A percentile compares a stretch with the other conserved stretches of the same genome.
phyloP scores from a whole-genome alignment of 2,888 invertebrate species.

The Melieria omissa region DNA sequence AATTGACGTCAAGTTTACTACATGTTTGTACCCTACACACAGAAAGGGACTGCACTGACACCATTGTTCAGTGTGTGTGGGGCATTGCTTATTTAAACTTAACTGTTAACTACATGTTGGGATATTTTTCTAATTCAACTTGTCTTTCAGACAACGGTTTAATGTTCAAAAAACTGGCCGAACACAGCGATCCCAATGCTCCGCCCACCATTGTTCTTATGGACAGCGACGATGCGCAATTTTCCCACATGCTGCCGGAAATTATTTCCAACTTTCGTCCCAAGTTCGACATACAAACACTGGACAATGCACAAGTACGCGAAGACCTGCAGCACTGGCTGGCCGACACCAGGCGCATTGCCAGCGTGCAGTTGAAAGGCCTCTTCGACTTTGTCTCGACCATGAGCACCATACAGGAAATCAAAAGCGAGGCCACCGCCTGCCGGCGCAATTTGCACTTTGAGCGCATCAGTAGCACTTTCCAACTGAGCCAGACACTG shows the following conservation, averaged over 20 bases:
- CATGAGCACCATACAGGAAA: conserved; percentile 77
- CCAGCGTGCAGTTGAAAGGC: conserved; percentile 71
- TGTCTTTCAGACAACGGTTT: conserved; percentile 66
- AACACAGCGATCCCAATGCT: conserved; percentile 61
- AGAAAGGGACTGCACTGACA: no score
- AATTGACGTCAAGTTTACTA: no score
- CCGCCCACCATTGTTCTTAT: conserved; percentile 71
- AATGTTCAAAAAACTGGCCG: conserved; percentile 68
- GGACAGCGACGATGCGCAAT: conserved; percentile 70
- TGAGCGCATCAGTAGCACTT: conserved; percentile 72
- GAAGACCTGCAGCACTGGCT: conserved; percentile 74
- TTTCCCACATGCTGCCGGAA: conserved; percentile 72
- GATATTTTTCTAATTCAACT: neutral
- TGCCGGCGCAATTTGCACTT: conserved; percentile 74
- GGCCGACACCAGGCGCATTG: conserved; percentile 71
- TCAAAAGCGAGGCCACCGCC: conserved; percentile 76
- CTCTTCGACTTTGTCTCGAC: conserved; percentile 75
- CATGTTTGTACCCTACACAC: no score
- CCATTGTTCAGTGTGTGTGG: neutral
- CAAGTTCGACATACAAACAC: conserved; percentile 52
- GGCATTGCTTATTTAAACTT: neutral
- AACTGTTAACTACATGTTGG: neutral
- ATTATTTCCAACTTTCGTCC: conserved; percentile 67
- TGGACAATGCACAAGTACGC: conserved; percentile 62
- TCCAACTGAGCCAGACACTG: conserved; percentile 70